Percentiles rank a stretch among this genome's conserved stretches.
Evolutionary conservation across 2,888 invertebrate genomes (phyloP).

Genomic region (Strigamia transsilvanica): DNA sequence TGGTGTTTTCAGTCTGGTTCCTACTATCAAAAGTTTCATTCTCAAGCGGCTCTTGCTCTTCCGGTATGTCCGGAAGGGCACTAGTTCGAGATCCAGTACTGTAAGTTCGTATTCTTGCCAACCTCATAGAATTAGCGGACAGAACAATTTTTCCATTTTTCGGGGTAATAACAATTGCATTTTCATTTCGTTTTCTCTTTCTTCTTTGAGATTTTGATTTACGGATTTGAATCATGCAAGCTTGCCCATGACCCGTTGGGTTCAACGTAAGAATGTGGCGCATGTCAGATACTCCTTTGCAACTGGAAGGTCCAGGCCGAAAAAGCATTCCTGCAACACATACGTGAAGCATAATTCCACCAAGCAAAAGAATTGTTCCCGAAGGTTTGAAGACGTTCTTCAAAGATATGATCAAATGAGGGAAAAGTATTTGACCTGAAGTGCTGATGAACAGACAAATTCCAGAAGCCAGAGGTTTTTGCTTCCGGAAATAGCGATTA

Average conservation of each 20-base stretch:
- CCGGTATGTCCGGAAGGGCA: conserved; percentile 33
- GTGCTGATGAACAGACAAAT: conserved; percentile 79
- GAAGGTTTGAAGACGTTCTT: conserved; percentile 65
- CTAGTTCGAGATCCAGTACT: conserved; percentile 31
- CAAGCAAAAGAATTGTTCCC: conserved; percentile 76
- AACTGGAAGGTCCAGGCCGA: conserved; percentile 64
- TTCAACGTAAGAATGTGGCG: conserved; percentile 16
- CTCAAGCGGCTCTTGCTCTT: conserved; percentile 20
- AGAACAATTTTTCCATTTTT: not conserved
- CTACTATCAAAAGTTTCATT: not conserved
- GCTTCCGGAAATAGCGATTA: conserved; percentile 72
- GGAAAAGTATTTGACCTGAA: conserved; percentile 70
- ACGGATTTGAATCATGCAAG: conserved; percentile 24
- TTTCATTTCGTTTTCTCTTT: not conserved
- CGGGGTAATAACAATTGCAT: not conserved
- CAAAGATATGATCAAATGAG: conserved; percentile 59
- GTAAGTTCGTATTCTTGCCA: conserved; percentile 4
- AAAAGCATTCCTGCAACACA: conserved; percentile 77
- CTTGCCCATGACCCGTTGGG: conserved; percentile 20
- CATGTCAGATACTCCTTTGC: conserved; percentile 5
- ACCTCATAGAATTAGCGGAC: not conserved
- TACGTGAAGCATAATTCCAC: conserved; percentile 78
- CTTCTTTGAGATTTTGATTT: conserved; percentile 1
- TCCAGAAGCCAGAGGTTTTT: conserved; percentile 77
- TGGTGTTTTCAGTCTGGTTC: not conserved